Conservation (phyloP, 1,140 invertebrate genomes). For the Mylabris phalerata region DNA sequence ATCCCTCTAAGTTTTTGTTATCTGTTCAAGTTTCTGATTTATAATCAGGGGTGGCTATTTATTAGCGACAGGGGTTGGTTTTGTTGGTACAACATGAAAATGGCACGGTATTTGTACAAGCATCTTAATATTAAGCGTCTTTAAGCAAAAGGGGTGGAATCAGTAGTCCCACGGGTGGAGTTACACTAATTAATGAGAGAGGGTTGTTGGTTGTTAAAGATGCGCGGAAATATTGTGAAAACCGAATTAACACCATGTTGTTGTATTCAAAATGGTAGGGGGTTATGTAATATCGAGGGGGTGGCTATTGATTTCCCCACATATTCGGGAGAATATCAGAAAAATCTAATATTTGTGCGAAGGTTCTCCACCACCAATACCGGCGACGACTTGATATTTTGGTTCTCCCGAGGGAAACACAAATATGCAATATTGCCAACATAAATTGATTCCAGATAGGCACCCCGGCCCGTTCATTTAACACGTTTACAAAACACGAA, state of each 20-base stretch:
- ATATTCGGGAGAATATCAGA: background rate
- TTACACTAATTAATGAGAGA: slow-evolving; percentile 29
- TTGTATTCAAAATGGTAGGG: no score
- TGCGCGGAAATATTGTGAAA: slow-evolving; percentile 9
- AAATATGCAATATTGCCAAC: slow-evolving; percentile 42
- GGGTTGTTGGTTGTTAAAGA: slow-evolving; percentile 26
- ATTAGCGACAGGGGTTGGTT: background rate
- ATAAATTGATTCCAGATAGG: slow-evolving; percentile 41
- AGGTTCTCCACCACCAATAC: slow-evolving; percentile 13
- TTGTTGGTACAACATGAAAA: slow-evolving; percentile 6
- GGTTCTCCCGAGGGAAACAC: slow-evolving; percentile 37
- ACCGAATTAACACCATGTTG: slow-evolving; percentile 9
- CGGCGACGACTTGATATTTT: slow-evolving; percentile 28
- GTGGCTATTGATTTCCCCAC: background rate
- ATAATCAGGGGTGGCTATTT: no score
- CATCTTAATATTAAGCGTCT: slow-evolving; percentile 23
- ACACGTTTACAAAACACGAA: slow-evolving; percentile 38
- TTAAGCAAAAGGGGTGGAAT: slow-evolving; percentile 19
- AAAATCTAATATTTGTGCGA: slow-evolving; percentile 26
- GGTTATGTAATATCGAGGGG: background rate
- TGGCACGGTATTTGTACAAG: slow-evolving; percentile 11
- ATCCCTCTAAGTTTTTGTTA: no score
- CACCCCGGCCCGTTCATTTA: slow-evolving; percentile 33
- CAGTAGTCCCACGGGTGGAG: slow-evolving; percentile 25
- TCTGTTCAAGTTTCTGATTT: no score